phyloP scores from a whole-genome alignment of 2,797 vertebrate species.

The Acanthurus leucopareius region DNA sequence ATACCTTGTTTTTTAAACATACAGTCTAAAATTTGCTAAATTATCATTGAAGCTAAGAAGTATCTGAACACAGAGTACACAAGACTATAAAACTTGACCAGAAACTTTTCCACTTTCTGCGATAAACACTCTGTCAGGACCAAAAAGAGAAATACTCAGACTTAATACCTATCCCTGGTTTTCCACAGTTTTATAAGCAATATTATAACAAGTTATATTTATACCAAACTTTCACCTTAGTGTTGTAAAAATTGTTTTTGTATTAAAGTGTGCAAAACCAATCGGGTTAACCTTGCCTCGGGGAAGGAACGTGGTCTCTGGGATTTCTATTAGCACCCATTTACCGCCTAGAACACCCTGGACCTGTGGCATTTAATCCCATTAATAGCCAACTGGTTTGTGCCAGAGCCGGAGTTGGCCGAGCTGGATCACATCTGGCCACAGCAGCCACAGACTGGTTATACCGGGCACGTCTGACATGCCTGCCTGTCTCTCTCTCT shows the following conservation, averaged over 20 bases:
- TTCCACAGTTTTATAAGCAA: slow-evolving; percentile 19
- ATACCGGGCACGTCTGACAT: slow-evolving; percentile 52
- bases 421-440: slow-evolving; percentile 70
- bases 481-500: slow-evolving; percentile 26
- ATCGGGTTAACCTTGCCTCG: slow-evolving; percentile 42
- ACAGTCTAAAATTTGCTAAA: too few relatives aligned
- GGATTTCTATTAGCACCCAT: slow-evolving; percentile 59
- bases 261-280: slow-evolving; percentile 41
- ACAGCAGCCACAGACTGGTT: slow-evolving; percentile 62
- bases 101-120: not conserved
- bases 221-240: slow-evolving; percentile 3
- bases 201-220: slow-evolving; percentile 12
- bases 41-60: too few relatives aligned
- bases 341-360: slow-evolving; percentile 72
- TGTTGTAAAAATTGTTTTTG: slow-evolving; percentile 14
- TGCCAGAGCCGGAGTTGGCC: slow-evolving; percentile 41
- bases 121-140: not conserved
- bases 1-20: too few relatives aligned
- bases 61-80: too few relatives aligned
- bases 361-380: slow-evolving; percentile 54
- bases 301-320: slow-evolving; percentile 45
- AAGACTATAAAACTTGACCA: not conserved
- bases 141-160: not conserved
- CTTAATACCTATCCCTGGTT: not conserved
- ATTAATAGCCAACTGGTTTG: slow-evolving; percentile 57